phyloP scores from a whole-genome alignment of 2,888 invertebrate species.

The Dicyrtomina minuta region DNA sequence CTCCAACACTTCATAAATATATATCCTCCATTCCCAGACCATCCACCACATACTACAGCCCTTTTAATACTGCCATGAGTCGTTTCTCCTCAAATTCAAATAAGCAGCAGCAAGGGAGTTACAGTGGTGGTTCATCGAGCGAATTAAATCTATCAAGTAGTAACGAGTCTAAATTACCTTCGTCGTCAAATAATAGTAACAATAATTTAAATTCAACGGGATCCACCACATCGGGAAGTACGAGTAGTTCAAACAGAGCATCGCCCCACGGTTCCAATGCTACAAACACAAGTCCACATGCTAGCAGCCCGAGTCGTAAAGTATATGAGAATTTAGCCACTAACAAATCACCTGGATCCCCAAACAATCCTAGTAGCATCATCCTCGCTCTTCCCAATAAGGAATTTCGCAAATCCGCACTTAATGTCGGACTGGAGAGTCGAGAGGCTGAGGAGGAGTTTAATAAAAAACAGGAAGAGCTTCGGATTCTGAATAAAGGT shows the following conservation, averaged over 20 bases:
- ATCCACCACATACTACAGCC: slow-evolving; percentile 41
- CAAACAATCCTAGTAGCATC: slow-evolving; percentile 17
- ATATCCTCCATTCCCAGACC: slow-evolving; percentile 49
- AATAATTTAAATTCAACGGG: slow-evolving; percentile 25
- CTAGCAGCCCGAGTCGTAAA: slow-evolving; percentile 15
- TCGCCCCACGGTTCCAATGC: no score
- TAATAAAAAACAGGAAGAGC: slow-evolving; percentile 54
- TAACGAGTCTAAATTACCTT: slow-evolving; percentile 25
- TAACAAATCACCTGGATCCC: neutral
- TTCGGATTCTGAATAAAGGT: slow-evolving; percentile 22
- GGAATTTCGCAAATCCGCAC: slow-evolving; percentile 71
- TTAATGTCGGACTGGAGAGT: slow-evolving; percentile 65
- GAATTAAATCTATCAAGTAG: slow-evolving; percentile 12
- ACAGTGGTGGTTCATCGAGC: neutral
- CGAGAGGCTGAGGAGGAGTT: slow-evolving; percentile 53
- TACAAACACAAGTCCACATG: slow-evolving; percentile 3
- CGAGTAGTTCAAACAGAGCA: neutral
- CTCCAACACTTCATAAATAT: slow-evolving; percentile 24
- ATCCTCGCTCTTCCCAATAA: slow-evolving; percentile 61
- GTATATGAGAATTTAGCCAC: neutral
- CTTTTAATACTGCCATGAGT: slow-evolving; percentile 40
- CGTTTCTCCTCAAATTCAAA: slow-evolving; percentile 31
- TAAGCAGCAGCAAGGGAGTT: slow-evolving; percentile 3
- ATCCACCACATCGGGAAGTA: no score
- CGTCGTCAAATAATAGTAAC: slow-evolving; percentile 31